Evolutionary conservation across 2,797 vertebrate species (phyloP).

Genomic region (Rhinophrynus dorsalis): DNA sequence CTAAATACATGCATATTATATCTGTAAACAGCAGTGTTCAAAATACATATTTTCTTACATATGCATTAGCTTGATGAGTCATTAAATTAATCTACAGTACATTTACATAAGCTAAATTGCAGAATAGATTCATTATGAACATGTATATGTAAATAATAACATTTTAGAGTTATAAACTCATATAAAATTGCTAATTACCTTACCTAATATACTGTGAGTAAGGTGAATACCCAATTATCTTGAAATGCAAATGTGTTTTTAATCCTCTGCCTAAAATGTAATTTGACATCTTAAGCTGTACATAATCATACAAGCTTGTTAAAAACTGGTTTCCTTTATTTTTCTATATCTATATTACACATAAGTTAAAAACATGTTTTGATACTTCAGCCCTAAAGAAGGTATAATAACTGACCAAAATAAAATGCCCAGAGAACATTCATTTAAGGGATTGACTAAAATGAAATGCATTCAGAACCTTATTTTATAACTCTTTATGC

Average conservation of each 20-base stretch:
- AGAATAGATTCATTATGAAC: constrained; percentile 42
- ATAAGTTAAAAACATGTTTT: constrained; percentile 6
- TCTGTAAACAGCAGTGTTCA: constrained; percentile 21
- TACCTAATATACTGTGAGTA: constrained; percentile 8
- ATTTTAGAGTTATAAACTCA: constrained; percentile 37
- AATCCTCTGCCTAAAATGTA: constrained; percentile 22
- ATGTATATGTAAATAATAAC: constrained; percentile 45
- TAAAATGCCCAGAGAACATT: too few species aligned
- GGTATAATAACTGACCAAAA: too few species aligned
- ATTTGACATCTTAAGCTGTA: constrained; percentile 28
- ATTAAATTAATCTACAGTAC: constrained; percentile 41
- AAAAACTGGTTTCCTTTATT: constrained; percentile 2
- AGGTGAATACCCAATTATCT: constrained; percentile 25
- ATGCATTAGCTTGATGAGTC: constrained; percentile 37
- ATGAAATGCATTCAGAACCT: too few species aligned
- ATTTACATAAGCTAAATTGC: constrained; percentile 46
- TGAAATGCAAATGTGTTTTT: constrained; percentile 34
- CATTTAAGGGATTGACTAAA: too few species aligned
- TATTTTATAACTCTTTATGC: too few species aligned
- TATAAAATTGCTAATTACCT: constrained; percentile 36
- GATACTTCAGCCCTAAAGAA: too few species aligned
- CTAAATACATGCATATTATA: constrained; percentile 19
- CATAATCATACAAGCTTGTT: constrained; percentile 18
- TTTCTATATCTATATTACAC: neutral
- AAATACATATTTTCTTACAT: constrained; percentile 29